phyloP scores from a whole-genome alignment of 2,797 vertebrate genomes.

The Acestrorhynchus altus region DNA sequence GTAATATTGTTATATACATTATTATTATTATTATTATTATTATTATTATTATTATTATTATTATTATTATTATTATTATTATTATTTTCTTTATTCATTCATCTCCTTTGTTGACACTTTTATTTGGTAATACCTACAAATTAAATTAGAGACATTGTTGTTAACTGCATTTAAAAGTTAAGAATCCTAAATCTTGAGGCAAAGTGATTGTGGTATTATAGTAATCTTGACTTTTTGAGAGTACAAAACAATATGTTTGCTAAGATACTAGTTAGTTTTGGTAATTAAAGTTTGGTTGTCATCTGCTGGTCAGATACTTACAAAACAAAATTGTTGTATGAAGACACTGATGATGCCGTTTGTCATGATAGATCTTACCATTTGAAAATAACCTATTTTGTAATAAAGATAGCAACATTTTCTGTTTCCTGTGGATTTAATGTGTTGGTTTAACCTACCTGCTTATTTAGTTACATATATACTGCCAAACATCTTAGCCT shows the following conservation, averaged over 20 bases:
- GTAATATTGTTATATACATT: too few species aligned
- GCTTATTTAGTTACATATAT: background rate
- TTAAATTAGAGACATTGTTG: too few species aligned
- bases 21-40: too few species aligned
- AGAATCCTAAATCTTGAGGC: background rate
- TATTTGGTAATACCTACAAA: too few species aligned
- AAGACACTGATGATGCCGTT: background rate
- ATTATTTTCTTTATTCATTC: too few species aligned
- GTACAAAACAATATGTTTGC: background rate
- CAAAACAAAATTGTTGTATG: background rate
- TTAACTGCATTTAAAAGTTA: background rate
- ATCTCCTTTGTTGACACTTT: too few species aligned
- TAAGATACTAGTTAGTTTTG: background rate
- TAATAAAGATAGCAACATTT: background rate
- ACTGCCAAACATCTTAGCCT: too few species aligned
- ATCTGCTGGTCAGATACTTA: constrained; percentile 62
- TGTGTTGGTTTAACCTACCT: background rate
- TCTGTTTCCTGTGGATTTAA: background rate
- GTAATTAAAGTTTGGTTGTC: background rate
- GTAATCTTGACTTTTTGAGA: background rate
- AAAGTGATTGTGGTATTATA: background rate
- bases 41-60: too few species aligned
- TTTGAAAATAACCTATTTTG: background rate
- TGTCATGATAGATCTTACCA: background rate
- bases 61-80: too few species aligned